Evolutionary conservation across 2,797 vertebrate genomes (phyloP), one percentile per base, ranked within the genome.

Genomic region (Acestrorhynchus altus): DNA sequence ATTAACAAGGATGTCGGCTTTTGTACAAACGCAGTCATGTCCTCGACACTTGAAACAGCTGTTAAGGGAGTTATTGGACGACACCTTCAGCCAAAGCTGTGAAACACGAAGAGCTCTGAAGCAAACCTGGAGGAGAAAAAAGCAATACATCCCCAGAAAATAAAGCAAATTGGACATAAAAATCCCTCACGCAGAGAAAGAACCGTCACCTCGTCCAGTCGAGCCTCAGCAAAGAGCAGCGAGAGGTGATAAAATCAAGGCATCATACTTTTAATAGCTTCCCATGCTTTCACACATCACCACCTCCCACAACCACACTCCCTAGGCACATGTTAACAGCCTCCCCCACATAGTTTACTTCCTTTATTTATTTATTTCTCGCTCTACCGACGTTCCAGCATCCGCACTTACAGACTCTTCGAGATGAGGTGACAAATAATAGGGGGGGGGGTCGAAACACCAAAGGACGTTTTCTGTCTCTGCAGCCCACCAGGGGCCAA

Each of bases 281-380:
- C 81, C 83, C 79, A 84, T 84, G 87, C 87, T 84, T 91, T 90
- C 89, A 90, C 90, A 92, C 89, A 88, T 92, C 89, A 87, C 85
- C 81, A 86, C 64, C 13, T 86, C 85, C 85, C 88, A 89, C 86
- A 85, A 86, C 87, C 80, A 79, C 87, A 85, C 65, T 83, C 86
- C 77, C 84, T 4, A 60, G 71, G 70, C 64, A 70, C 77, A 83
- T 86, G 89, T 90, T 86, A 84, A 87, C 86, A 4, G 72, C 85
- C 79, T 79, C 64, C 72, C 47, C 35, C 40, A 82, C 60, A 73
- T 76, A 69, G 74, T 86, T 49, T 42, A 63, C 49, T 87, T 74
- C 70, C 81, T 82, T 89, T 86, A 88, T 88, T 86, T 90, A 88
- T 90, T 89, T 85, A 83, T 87, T 83, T 72, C 24, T 22, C 77